A percentile compares a stretch with the other conserved stretches of the same genome.
Evolutionary conservation across 2,888 invertebrate genomes (phyloP).

Genomic region (Zaprionus bogoriensis): DNA sequence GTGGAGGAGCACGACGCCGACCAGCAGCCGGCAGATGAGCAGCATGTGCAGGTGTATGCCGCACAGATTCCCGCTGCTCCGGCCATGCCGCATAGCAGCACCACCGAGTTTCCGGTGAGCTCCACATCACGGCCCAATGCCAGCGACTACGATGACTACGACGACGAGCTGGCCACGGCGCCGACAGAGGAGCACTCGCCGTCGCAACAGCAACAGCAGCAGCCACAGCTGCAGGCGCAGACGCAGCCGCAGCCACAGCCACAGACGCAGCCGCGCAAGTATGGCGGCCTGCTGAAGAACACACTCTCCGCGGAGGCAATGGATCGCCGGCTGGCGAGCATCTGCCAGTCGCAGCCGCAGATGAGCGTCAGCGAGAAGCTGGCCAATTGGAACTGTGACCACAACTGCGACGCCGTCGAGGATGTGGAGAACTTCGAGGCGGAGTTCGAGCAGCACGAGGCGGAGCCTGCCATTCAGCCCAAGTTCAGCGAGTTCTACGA

Average conservation of each 20-base stretch:
- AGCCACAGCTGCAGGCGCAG: too few relatives aligned
- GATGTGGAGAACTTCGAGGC: conserved; percentile 79
- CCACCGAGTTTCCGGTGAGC: conserved; percentile 81
- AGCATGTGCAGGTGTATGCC: background rate
- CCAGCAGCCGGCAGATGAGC: conserved; percentile 9
- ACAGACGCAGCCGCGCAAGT: conserved; percentile 55
- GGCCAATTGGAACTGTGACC: conserved; percentile 68
- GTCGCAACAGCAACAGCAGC: too few relatives aligned
- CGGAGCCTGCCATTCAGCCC: conserved; percentile 18
- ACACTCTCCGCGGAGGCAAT: conserved; percentile 77
- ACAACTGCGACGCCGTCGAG: conserved; percentile 78
- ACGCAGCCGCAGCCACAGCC: conserved; percentile 31
- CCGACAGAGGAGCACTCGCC: conserved; percentile 42
- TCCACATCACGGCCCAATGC: conserved; percentile 76
- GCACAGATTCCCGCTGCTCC: background rate
- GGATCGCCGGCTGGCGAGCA: conserved; percentile 74
- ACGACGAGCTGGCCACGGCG: conserved; percentile 54
- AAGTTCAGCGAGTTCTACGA: conserved; percentile 56
- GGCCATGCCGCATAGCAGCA: conserved; percentile 64
- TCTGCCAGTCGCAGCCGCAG: conserved; percentile 74
- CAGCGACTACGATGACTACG: conserved; percentile 67
- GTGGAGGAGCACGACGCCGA: conserved; percentile 62
- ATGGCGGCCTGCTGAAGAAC: conserved; percentile 74
- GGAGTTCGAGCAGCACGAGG: conserved; percentile 69
- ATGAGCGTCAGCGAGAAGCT: conserved; percentile 79